These are phyloP conservation scores for Ptiloglossa arizonensis DNA, from an alignment of 1,140 invertebrate species.

Conservation along the genomic window DNA sequence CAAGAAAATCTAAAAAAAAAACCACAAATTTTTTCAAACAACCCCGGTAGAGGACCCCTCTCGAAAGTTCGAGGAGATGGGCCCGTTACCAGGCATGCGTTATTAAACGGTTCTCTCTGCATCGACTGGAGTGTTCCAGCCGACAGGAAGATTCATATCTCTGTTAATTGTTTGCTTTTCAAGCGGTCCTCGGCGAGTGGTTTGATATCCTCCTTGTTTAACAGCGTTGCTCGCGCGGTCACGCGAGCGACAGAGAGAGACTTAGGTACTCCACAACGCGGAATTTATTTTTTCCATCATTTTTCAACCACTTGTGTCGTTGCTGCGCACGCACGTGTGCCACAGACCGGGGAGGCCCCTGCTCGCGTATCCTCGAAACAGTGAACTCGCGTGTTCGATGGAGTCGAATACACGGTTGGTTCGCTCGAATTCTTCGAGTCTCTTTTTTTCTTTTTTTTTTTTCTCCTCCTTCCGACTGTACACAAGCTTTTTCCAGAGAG, in stretches of 20 bases:
- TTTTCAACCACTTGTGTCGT: not conserved
- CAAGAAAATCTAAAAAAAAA: too few species aligned
- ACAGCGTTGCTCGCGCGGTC: slow-evolving; percentile 4
- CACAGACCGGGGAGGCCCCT: not conserved
- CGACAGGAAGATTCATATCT: slow-evolving; percentile 30
- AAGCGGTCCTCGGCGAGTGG: not conserved
- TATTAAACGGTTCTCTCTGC: slow-evolving; percentile 17
- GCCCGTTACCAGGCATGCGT: not conserved
- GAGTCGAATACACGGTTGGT: not conserved
- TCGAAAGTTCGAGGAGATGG: not conserved
- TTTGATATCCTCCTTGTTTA: not conserved
- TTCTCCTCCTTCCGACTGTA: too few species aligned
- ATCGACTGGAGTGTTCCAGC: not conserved
- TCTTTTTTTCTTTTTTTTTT: not conserved
- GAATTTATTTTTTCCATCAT: slow-evolving; percentile 20
- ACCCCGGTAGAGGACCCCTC: too few species aligned
- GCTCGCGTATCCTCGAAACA: not conserved
- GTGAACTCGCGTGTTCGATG: not conserved
- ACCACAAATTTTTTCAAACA: too few species aligned
- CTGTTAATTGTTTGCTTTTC: slow-evolving; percentile 38
- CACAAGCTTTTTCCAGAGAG: too few species aligned
- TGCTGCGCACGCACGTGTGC: not conserved
- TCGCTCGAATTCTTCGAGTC: not conserved
- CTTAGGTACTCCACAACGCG: too few species aligned
- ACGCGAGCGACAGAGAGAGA: too few species aligned